Evolutionary conservation across 2,888 invertebrate genomes (phyloP).

Genomic region (Tubulanus polymorphus): DNA sequence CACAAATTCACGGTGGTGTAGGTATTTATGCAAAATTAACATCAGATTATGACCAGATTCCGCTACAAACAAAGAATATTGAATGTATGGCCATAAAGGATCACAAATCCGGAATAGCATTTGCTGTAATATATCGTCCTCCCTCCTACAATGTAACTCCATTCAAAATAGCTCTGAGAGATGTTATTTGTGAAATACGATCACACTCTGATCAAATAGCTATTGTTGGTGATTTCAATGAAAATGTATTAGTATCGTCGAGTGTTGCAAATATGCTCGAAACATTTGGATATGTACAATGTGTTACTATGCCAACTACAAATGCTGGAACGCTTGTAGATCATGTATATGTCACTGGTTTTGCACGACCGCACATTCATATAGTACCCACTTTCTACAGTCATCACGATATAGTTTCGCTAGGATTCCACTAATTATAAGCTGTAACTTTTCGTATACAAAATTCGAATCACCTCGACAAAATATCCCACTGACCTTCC

Average conservation of each 20-base stretch:
- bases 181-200: background rate
- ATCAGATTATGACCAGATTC: background rate
- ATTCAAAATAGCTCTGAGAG: background rate
- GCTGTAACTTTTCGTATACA: no score
- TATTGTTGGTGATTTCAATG: background rate
- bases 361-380: no score
- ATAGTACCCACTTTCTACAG: no score
- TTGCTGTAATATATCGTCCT: background rate
- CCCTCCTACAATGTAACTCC: background rate
- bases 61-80: background rate
- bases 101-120: background rate
- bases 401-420: no score
- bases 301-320: background rate
- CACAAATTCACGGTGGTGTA: background rate
- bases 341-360: background rate
- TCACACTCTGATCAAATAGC: background rate
- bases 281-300: background rate
- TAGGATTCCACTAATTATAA: no score
- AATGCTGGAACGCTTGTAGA: background rate
- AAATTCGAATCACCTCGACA: no score
- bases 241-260: background rate
- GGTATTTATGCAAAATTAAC: slow-evolving; percentile 2
- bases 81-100: background rate
- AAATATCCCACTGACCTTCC: no score
- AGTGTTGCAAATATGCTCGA: background rate